Base-by-base conservation (phyloP, 2,113 vertebrate species). In the Oreochromis tanganicae region DNA sequence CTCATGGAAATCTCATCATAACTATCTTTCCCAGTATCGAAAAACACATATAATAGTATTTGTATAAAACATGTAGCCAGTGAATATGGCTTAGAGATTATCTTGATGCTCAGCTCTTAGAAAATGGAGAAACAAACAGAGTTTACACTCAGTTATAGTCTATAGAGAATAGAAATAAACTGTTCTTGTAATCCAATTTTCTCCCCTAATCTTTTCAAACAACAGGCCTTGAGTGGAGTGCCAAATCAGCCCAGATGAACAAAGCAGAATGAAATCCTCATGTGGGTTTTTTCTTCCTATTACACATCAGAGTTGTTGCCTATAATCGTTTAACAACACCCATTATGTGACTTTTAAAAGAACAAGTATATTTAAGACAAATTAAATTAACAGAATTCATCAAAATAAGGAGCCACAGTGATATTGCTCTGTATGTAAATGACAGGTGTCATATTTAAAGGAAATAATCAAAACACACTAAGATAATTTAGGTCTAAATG, bases 111-210 rank as follows among this genome's bases (percentile, higher is more conserved):
- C n/a, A 78, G 9, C 24, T 75, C 43, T 19, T 17, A 24, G 3
- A 55, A n/a, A 80, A 71, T 24, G 4, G 9, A 79, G 16, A 9
- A 17, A 29, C 12, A 16, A 21, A 57, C 50, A 19, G 71, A 87
- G 59, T 41, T 63, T 81, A 17, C 10, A 13, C 52, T 63, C 24
- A 83, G 34, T 66, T 19, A 38, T 38, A 38, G 2, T 38, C 19
- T 66, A 66, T 38, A 38, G 61, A 38, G 34, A 66, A 19, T 73
- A 27, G 43, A 46, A 61, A 55, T 21, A 56, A 78, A 61, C 6
- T 80, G 59, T 50, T 43, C 13, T 27, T 84, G 57, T 87, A 86
- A 92, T 92, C 80, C 81, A 81, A 82, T 87, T 84, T 90, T 82
- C 29, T 48, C 27, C 19, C 27, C 73, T 87, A 85, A 73, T 89